Conservation (phyloP, 2,888 invertebrate genomes). For the Cacoxenus indagator region DNA sequence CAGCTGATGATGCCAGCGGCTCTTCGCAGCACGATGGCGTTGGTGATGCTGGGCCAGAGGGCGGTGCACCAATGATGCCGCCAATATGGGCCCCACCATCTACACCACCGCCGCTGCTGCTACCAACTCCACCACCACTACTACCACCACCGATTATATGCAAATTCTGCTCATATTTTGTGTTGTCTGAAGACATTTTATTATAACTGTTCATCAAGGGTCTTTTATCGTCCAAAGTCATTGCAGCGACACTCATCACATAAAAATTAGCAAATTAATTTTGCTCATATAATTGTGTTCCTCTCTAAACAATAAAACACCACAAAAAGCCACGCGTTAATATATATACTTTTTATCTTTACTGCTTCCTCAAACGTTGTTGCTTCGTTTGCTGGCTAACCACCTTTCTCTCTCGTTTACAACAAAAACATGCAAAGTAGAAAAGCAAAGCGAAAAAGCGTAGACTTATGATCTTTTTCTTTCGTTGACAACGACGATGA, state of each 20-base stretch:
- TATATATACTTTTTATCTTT: not conserved
- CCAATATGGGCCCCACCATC: conserved; percentile 32
- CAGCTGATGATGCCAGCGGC: conserved; percentile 39
- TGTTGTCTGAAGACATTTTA: conserved; percentile 55
- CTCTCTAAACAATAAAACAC: not conserved
- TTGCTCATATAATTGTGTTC: not conserved
- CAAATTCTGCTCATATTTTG: conserved; percentile 65
- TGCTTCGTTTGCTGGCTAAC: conserved; percentile 15
- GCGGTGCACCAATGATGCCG: conserved; percentile 36
- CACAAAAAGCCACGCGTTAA: not conserved
- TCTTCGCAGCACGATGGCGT: conserved; percentile 65
- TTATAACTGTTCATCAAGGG: conserved; percentile 69
- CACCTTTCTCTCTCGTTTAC: not conserved
- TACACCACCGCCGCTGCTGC: conserved; percentile 37
- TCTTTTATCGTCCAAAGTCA: conserved; percentile 71
- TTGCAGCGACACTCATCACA: conserved; percentile 70
- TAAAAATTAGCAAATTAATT: conserved; percentile 16
- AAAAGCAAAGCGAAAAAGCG: conserved; percentile 26
- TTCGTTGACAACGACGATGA: conserved; percentile 37
- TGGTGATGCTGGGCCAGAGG: conserved; percentile 65
- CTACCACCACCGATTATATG: conserved; percentile 44
- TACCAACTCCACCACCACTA: conserved; percentile 38
- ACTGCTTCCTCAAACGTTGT: conserved; percentile 17
- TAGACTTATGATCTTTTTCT: conserved; percentile 35
- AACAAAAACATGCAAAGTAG: conserved; percentile 3